Evolutionary conservation across 2,888 invertebrate genomes (phyloP), one percentile per base, ranked within the genome.

Genomic region (Lagria hirta): DNA sequence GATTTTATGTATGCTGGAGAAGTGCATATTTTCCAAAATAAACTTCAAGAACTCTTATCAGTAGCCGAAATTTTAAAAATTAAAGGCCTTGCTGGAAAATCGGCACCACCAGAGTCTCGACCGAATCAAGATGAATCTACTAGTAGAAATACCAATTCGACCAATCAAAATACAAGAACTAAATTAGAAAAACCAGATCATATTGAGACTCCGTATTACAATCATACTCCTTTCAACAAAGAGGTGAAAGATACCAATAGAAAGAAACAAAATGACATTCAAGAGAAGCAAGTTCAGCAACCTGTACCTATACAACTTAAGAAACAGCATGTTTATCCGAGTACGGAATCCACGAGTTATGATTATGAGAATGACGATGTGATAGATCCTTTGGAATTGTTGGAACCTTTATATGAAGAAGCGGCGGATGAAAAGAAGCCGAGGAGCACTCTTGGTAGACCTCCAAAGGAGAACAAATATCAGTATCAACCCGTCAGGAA

Each of bases 1-100:
- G 74, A 75, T 52, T 77, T 75, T 54, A 76, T 77, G 75, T 77
- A 77, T 60, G 66, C 71, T 2, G 76, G 76, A 1, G 75, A 76
- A 60, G 74, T 76, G 0, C 73, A 73, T 50, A 72, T 77, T 8
- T 66, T 68, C 27, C 75, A 76, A 50, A 69, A 70, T 29, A 70
- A 72, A 51, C 55, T 77, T 15, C 67, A 73, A 14, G 69, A 70
- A 28, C 58, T 76, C n/a, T 58, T 76, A 5, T 66, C 69, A 16
- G 74, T 73, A 3, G 77, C 75, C 0, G 73, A 75, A 54, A 62
- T 67, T 2, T 59, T 77, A 12, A 73, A 75, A 55, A 67, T 70
- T 11, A 70, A 70, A 59, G 70, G 70, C n/a, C 49, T 70, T 22
- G 65, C 65, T 2, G 60, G 61, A 1, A 62, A 58, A 36, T 47